Percentiles rank a stretch among this genome's conserved stretches.
These are phyloP conservation scores for Tetheella fluctuosa DNA, from an alignment of 2,888 invertebrate species.

Conservation along the genomic window DNA sequence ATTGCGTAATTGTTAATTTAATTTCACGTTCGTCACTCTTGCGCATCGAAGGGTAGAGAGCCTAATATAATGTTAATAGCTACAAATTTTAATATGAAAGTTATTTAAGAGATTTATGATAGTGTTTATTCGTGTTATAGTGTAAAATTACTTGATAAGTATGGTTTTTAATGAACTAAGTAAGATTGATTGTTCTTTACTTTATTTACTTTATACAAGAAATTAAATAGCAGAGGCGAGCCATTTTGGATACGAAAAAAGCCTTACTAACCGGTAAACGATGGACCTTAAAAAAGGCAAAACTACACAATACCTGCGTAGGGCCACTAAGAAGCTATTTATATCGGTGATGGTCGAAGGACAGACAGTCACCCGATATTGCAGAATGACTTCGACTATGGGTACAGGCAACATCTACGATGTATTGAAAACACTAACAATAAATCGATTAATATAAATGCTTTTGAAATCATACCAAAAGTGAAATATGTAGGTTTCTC, in stretches of 20 bases:
- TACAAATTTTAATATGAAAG: background rate
- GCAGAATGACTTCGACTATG: background rate
- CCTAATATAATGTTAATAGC: conserved; percentile 11
- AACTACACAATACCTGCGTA: conserved; percentile 49
- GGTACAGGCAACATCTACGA: background rate
- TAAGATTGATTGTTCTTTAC: too few relatives aligned
- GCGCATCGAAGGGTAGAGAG: conserved; percentile 32
- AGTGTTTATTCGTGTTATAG: background rate
- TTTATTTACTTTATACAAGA: background rate
- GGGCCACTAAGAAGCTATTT: conserved; percentile 64
- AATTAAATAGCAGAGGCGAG: background rate
- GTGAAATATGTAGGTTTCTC: background rate
- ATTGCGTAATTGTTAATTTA: conserved; percentile 44
- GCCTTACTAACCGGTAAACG: conserved; percentile 36
- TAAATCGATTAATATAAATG: background rate
- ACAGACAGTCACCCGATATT: conserved; percentile 71
- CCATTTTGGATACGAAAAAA: conserved; percentile 20
- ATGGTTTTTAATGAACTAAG: too few relatives aligned
- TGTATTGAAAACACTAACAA: background rate
- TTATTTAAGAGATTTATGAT: background rate
- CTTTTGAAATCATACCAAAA: background rate
- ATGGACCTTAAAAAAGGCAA: conserved; percentile 57
- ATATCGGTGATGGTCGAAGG: conserved; percentile 65
- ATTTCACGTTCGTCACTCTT: conserved; percentile 28
- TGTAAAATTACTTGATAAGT: background rate